Base-by-base conservation (phyloP, 2,888 invertebrate genomes). In the Dorcus parallelipipedus region DNA sequence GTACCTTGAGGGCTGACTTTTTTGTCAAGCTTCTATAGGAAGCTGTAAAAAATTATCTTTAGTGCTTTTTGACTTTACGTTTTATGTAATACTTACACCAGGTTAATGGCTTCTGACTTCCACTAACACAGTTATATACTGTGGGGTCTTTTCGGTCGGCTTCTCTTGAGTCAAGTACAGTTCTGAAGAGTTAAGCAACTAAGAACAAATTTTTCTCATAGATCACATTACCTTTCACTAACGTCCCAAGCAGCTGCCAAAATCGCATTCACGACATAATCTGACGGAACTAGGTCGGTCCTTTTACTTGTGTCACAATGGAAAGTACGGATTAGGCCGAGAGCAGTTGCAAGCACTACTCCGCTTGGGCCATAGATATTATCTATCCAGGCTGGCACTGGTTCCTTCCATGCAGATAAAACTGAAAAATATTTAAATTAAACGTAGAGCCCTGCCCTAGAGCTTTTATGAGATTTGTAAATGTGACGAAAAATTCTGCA, bases 331-430 rank as follows among this genome's bases (percentile, higher is more conserved):
- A 90, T 72, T 2, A 93, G 83, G 58, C 95, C 95, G 23, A 89
- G 87, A 0, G 91, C 90, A 3, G 87, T 86, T 0, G 89, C 90
- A 6, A 88, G 81, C 62, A 85, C 86, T 49, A 84, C 81, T 0
- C 87, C 94, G 4, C 91, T 93, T 0, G 88, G 86, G 56, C 90
- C 90, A 69, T 89, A 90, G 0, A 86, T 83, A 64, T 88, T 90
- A 76, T 90, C 90, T 5, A 88, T 85, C 90, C 90, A 91, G 2
- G 88, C 88, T 52, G 84, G 74, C 0, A 84, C 74, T 0, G 86
- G 86, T 52, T 86, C 85, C 41, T 75, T 80, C 1, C 78, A 78
- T 6, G 84, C 69, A 2, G 68, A 69, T 17, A 72, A 69, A 8
- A 75, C 74, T 75, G 53, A 43, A 64, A 66, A 39, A 23, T 33